Evolutionary conservation across 1,140 invertebrate genomes (phyloP).

Genomic region (Tetragonula clypearis): DNA sequence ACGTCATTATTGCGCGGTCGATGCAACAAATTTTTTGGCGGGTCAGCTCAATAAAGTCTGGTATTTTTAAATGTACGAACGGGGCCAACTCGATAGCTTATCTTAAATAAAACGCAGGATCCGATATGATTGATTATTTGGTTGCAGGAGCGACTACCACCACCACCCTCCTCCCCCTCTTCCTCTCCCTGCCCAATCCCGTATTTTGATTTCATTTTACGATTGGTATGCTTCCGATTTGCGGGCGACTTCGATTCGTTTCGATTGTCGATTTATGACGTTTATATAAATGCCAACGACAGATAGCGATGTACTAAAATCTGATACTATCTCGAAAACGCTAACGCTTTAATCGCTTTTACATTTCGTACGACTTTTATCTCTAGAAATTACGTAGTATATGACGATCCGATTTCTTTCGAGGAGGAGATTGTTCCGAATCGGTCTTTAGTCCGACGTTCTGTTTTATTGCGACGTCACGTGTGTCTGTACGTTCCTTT

Average conservation of each 20-base stretch:
- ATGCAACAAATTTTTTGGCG: constrained; percentile 52
- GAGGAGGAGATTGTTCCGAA: not conserved
- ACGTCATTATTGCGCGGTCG: constrained; percentile 54
- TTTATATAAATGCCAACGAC: constrained; percentile 10
- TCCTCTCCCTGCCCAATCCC: not conserved
- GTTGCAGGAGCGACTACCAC: constrained; percentile 23
- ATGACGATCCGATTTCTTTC: not conserved
- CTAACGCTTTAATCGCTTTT: not conserved
- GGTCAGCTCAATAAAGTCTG: constrained; percentile 48
- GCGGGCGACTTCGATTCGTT: not conserved
- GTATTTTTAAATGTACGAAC: constrained; percentile 46
- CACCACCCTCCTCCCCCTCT: too few species aligned
- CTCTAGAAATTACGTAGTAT: too few species aligned
- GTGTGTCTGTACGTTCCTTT: constrained; percentile 14
- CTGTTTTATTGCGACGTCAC: not conserved
- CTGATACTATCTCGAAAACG: not conserved
- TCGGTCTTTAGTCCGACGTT: not conserved
- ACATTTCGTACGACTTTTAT: not conserved
- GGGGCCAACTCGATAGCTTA: constrained; percentile 50
- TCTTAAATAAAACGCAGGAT: constrained; percentile 47
- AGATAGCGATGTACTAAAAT: not conserved
- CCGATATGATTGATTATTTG: constrained; percentile 54
- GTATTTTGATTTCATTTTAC: constrained; percentile 39
- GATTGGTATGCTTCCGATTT: constrained; percentile 31
- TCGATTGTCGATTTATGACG: constrained; percentile 8